Conservation (phyloP, 2,113 vertebrate genomes). For the Thunnus thynnus region DNA sequence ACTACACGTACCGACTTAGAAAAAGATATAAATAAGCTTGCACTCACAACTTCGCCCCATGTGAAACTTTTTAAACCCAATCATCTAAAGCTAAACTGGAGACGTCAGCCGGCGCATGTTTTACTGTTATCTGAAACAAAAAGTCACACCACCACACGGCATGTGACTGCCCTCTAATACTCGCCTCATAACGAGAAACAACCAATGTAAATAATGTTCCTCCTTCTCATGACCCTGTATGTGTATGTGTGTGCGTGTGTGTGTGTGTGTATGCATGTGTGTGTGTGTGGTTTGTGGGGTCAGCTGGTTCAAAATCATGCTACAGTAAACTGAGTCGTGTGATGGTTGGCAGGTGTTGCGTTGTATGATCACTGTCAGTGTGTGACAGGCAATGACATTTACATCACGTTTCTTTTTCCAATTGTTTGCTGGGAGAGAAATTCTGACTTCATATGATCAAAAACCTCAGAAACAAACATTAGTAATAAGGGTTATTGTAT, state of each 20-base stretch:
- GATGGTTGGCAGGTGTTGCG: constrained; percentile 49
- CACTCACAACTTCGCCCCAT: rapidly evolving
- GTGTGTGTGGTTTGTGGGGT: constrained; percentile 4
- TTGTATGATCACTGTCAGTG: not conserved
- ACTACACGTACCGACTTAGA: not conserved
- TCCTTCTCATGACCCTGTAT: constrained; percentile 28
- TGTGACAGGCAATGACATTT: constrained; percentile 10
- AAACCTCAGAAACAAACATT: not conserved
- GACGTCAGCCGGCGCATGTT: constrained; percentile 1
- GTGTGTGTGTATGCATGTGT: constrained; percentile 1
- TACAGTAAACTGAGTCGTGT: constrained; percentile 34
- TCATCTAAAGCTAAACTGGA: constrained; percentile 5
- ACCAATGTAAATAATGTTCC: constrained; percentile 51
- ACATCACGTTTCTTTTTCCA: not conserved
- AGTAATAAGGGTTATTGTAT: not conserved
- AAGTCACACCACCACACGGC: constrained; percentile 39
- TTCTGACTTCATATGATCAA: not conserved
- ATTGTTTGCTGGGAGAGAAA: not conserved
- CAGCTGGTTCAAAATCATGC: constrained; percentile 60
- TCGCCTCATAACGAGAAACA: constrained; percentile 11
- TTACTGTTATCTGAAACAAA: constrained; percentile 32
- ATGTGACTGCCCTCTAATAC: constrained; percentile 38
- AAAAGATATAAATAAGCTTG: not conserved
- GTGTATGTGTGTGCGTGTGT: constrained; percentile 21
- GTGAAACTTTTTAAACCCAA: not conserved